phyloP scores from a whole-genome alignment of 2,888 invertebrate genomes.

The Creontiades dilutus region DNA sequence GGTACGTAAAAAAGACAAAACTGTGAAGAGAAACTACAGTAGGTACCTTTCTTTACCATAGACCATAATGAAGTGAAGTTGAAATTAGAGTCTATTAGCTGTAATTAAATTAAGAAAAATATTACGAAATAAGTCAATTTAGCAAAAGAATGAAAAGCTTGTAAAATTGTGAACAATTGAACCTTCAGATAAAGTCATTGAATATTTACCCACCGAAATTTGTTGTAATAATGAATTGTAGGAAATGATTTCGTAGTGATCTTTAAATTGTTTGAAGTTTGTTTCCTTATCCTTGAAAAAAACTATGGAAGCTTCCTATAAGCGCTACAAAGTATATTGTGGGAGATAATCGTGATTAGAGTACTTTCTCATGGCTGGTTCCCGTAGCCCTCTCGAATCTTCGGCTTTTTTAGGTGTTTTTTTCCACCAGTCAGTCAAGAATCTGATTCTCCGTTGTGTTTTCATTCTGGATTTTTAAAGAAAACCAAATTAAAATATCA shows the following conservation, averaged over 20 bases:
- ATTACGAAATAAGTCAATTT: slow-evolving; percentile 65
- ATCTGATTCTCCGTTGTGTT: slow-evolving; percentile 1
- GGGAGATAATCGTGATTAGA: slow-evolving; percentile 56
- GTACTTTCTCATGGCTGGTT: slow-evolving; percentile 72
- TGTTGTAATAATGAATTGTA: neutral
- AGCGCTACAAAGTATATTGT: slow-evolving; percentile 15
- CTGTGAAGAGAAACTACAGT: neutral
- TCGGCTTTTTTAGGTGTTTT: slow-evolving; percentile 73
- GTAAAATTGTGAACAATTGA: too few relatives aligned
- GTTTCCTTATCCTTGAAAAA: neutral
- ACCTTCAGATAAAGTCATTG: too few relatives aligned
- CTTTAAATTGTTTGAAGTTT: neutral
- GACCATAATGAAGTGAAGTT: neutral
- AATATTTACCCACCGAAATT: too few relatives aligned
- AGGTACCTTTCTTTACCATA: neutral
- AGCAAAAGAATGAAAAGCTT: slow-evolving; percentile 40
- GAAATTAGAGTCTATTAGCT: neutral
- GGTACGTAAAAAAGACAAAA: neutral
- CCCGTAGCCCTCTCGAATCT: slow-evolving; percentile 73
- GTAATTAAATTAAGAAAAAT: slow-evolving; percentile 21
- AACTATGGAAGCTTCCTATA: slow-evolving; percentile 27
- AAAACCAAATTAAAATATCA: neutral
- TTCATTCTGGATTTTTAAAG: neutral
- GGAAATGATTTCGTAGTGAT: slow-evolving; percentile 21
- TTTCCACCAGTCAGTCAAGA: slow-evolving; percentile 45